phyloP scores from a whole-genome alignment of 2,113 vertebrate species.

The Colistium nudipinnis region DNA sequence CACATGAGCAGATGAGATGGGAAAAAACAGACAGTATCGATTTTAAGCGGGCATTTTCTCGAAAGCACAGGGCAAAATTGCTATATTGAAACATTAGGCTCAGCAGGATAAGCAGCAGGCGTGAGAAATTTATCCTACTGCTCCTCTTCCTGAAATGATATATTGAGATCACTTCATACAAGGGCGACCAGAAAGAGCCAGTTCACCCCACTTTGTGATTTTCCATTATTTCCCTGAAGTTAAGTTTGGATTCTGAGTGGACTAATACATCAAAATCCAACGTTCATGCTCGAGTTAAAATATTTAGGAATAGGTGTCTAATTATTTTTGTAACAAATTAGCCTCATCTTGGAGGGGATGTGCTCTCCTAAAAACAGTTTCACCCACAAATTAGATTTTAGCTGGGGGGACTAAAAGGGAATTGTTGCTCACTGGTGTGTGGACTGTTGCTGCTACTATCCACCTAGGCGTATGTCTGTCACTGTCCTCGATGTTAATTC shows the following conservation, averaged over 20 bases:
- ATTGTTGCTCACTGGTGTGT: constrained; percentile 27
- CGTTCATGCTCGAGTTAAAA: constrained; percentile 21
- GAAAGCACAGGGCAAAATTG: constrained; percentile 30
- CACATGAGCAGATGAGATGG: constrained; percentile 38
- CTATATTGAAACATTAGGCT: constrained; percentile 33
- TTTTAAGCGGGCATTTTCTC: constrained; percentile 31
- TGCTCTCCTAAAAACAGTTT: constrained; percentile 16
- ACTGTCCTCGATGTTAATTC: constrained; percentile 57
- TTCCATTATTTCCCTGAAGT: constrained; percentile 30
- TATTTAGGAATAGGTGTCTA: constrained; percentile 17
- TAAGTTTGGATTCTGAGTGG: neutral
- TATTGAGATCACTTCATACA: constrained; percentile 24
- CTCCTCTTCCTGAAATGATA: constrained; percentile 35
- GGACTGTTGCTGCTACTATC: constrained; percentile 8
- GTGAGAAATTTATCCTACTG: constrained; percentile 31
- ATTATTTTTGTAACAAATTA: constrained; percentile 33
- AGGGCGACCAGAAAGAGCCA: constrained; percentile 5
- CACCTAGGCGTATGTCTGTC: constrained; percentile 55
- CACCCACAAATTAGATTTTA: constrained; percentile 5
- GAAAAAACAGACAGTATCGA: constrained; percentile 26
- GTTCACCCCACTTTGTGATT: constrained; percentile 9
- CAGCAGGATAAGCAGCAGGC: constrained; percentile 16
- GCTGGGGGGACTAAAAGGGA: constrained; percentile 14
- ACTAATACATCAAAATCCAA: constrained; percentile 33
- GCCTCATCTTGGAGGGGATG: constrained; percentile 9